These are phyloP conservation scores for Elaeidobius kamerunicus DNA, from an alignment of 2,888 invertebrate genomes.

Conservation along the genomic window DNA sequence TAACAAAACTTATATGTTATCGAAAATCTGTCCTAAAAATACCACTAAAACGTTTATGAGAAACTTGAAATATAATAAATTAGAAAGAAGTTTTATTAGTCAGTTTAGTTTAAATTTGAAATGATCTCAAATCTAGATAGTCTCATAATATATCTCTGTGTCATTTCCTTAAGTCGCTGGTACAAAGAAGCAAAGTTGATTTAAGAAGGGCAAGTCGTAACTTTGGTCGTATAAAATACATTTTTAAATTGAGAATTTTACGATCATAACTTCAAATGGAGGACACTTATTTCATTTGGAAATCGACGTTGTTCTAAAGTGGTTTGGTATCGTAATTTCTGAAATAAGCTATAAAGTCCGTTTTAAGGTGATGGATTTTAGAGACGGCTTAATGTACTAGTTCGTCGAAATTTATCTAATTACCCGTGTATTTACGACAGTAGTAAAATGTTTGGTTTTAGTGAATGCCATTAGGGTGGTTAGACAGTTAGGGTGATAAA, in stretches of 20 bases:
- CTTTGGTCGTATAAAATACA: constrained; percentile 37
- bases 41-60: too few species aligned
- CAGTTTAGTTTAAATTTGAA: constrained; percentile 19
- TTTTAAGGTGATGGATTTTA: constrained; percentile 26
- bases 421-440: constrained; percentile 2
- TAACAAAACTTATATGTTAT: too few species aligned
- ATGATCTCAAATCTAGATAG: too few species aligned
- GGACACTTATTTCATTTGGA: constrained; percentile 27
- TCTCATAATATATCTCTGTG: constrained; percentile 7
- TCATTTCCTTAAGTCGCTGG: constrained; percentile 11
- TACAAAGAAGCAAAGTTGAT: constrained; percentile 25
- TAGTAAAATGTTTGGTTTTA: constrained; percentile 1
- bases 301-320: constrained; percentile 26
- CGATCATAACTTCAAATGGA: constrained; percentile 35
- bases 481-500: too few species aligned
- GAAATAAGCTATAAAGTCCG: constrained; percentile 24
- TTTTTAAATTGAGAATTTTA: constrained; percentile 40
- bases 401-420: constrained; percentile 11
- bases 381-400: constrained; percentile 14
- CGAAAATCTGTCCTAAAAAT: too few species aligned
- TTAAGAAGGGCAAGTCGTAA: constrained; percentile 17
- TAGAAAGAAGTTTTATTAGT: too few species aligned
- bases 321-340: constrained; percentile 24
- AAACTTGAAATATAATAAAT: too few species aligned
- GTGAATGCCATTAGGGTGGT: too few species aligned